Evolutionary conservation across 2,113 vertebrate genomes (phyloP), one percentile per base, ranked within the genome.

Genomic region (Laterallus jamaicensis): DNA sequence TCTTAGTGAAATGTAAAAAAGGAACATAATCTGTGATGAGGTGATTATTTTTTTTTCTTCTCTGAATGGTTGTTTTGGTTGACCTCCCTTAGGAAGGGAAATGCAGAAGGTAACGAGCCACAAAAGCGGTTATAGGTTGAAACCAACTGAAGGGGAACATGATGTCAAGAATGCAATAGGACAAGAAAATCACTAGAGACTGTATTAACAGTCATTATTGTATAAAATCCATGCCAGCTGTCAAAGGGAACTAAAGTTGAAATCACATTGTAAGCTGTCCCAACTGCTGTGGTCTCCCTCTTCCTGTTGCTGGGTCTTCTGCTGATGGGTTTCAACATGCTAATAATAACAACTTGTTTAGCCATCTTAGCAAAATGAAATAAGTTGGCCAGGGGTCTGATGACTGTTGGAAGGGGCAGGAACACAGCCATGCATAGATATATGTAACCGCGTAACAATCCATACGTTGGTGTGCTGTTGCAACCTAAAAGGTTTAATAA

Each of bases 91-190:
- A 80, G 52, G 60, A 81, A 56, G 49, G 42, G 54, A 63, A 84
- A 78, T 86, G 20, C 55, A 74, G 66, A 75, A n/a, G 21, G 12
- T 11, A 28, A 71, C 31, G 31, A 63, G 28, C 29, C 54, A 52
- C 54, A 47, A 37, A 66, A 82, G 18, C 54, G 21, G 5, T 87
- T 44, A 47, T 1, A 56, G 66, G 13, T 44, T 76, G 55, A 44
- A 90, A 73, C 14, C 17, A 69, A 0, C 55, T 37, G 20, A 93
- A 85, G 60, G 25, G 73, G 28, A 78, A 42, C 24, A 39, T 78
- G 54, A 6, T 49, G 44, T 59, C 39, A 44, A 12, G 58, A 75
- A 12, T 52, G 10, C 56, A 76, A 47, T 0, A 0, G 44, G 47
- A 85, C 58, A 56, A 64, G 22, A 35, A 69, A 52, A 60, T 85